phyloP scores from a whole-genome alignment of 1,140 invertebrate genomes.

The Drosophila sulfurigaster region DNA sequence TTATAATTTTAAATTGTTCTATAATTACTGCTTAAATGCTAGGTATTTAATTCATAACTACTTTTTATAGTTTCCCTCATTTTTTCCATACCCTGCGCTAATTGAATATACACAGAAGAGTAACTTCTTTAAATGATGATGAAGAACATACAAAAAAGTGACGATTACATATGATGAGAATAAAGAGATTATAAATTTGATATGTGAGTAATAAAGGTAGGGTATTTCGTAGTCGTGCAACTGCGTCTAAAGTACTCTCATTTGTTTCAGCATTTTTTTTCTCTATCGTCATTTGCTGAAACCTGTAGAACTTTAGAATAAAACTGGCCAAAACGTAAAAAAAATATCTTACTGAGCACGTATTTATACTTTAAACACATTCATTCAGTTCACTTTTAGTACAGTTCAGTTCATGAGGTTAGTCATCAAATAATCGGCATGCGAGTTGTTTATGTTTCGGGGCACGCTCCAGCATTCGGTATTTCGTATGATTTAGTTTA shows the following conservation, averaged over 20 bases:
- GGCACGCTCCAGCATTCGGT: slow-evolving; percentile 47
- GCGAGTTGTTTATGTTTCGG: slow-evolving; percentile 25
- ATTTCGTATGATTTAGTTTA: neutral
- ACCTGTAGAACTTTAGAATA: slow-evolving; percentile 16
- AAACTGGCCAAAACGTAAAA: neutral
- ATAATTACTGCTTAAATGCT: slow-evolving; percentile 7
- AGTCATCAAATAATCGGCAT: slow-evolving; percentile 24
- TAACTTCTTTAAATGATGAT: too few species aligned
- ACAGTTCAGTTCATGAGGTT: slow-evolving; percentile 22
- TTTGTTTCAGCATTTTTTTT: neutral
- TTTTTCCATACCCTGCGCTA: neutral
- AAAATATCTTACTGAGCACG: slow-evolving; percentile 22
- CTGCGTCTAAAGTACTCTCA: neutral
- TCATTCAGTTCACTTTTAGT: slow-evolving; percentile 7
- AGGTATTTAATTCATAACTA: neutral
- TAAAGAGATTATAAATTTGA: neutral
- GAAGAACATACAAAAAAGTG: too few species aligned
- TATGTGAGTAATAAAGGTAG: neutral
- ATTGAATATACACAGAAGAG: neutral
- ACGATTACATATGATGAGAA: too few species aligned
- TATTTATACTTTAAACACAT: slow-evolving; percentile 38
- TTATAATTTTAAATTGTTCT: neutral
- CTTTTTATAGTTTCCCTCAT: neutral
- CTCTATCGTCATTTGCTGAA: neutral
- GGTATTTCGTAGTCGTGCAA: neutral